These are phyloP conservation scores for Cataglyphis rosenhaueri DNA, from an alignment of 2,888 invertebrate species.

Conservation along the genomic window DNA sequence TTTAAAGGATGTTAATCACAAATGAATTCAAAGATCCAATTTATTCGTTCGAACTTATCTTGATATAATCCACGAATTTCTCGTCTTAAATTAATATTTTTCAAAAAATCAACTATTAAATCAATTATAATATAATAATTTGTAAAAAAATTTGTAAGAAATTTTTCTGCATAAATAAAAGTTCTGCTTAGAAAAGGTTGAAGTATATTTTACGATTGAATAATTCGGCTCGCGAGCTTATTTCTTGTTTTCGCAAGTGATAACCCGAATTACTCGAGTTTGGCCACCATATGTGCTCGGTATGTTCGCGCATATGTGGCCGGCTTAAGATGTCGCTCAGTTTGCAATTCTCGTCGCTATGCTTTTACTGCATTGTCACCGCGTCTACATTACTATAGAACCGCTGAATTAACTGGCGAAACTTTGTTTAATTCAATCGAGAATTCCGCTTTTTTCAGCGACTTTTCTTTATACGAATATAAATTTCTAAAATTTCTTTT, in stretches of 20 bases:
- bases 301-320: constrained; percentile 62
- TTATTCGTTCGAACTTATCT: neutral
- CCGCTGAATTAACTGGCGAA: constrained; percentile 32
- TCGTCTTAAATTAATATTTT: neutral
- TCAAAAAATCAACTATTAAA: neutral
- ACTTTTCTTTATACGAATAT: neutral
- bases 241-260: constrained; percentile 62
- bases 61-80: neutral
- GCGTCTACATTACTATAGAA: constrained; percentile 48
- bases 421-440: constrained; percentile 53
- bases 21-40: neutral
- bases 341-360: constrained; percentile 65
- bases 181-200: neutral
- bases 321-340: constrained; percentile 62
- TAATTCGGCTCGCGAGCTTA: constrained; percentile 67
- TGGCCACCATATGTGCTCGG: constrained; percentile 52
- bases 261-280: constrained; percentile 62
- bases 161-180: constrained; percentile 1
- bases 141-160: neutral
- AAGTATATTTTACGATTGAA: constrained; percentile 58
- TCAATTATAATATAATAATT: neutral
- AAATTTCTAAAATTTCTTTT: neutral
- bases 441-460: constrained; percentile 49
- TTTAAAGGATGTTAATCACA: neutral
- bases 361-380: constrained; percentile 61